phyloP scores from a whole-genome alignment of 2,797 vertebrate species.

The Coluber constrictor region DNA sequence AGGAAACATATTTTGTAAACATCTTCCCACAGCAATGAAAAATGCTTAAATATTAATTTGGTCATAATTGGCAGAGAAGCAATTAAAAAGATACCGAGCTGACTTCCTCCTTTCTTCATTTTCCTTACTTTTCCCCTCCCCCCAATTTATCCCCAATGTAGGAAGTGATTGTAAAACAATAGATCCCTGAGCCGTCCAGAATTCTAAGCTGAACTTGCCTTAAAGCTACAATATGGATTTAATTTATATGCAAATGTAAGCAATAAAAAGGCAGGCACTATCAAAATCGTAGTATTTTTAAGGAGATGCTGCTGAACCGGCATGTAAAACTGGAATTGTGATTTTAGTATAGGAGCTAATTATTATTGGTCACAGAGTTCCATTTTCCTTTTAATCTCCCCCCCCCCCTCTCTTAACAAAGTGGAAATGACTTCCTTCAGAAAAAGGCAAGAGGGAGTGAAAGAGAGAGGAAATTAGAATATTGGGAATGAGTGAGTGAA shows the following conservation, averaged over 20 bases:
- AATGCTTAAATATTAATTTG: conserved; percentile 80
- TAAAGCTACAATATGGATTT: conserved; percentile 93
- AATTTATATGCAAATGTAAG: conserved; percentile 86
- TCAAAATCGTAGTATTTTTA: conserved; percentile 82
- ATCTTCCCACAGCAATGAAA: conserved; percentile 65
- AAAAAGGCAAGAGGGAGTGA: accelerated
- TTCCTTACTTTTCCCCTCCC: conserved; percentile 63
- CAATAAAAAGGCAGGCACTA: conserved; percentile 81
- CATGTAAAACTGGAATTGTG: conserved; percentile 56
- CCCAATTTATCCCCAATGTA: conserved; percentile 74
- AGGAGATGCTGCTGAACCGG: conserved; percentile 67
- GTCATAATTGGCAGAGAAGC: conserved; percentile 76
- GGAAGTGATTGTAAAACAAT: conserved; percentile 91
- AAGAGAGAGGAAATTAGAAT: conserved; percentile 49
- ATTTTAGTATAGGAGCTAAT: conserved; percentile 72
- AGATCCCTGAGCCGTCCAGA: conserved; percentile 80
- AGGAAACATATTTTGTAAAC: conserved; percentile 63
- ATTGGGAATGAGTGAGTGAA: conserved; percentile 67
- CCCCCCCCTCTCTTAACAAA: conserved; percentile 36
- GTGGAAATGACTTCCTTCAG: conserved; percentile 66
- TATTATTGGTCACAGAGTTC: conserved; percentile 71
- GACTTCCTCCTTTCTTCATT: conserved; percentile 71
- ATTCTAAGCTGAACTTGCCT: conserved; percentile 88
- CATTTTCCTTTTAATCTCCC: conserved; percentile 65
- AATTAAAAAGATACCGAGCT: conserved; percentile 80